Evolutionary conservation across 2,113 vertebrate genomes (phyloP).

Genomic region (Anarhynchus alexandrinus): DNA sequence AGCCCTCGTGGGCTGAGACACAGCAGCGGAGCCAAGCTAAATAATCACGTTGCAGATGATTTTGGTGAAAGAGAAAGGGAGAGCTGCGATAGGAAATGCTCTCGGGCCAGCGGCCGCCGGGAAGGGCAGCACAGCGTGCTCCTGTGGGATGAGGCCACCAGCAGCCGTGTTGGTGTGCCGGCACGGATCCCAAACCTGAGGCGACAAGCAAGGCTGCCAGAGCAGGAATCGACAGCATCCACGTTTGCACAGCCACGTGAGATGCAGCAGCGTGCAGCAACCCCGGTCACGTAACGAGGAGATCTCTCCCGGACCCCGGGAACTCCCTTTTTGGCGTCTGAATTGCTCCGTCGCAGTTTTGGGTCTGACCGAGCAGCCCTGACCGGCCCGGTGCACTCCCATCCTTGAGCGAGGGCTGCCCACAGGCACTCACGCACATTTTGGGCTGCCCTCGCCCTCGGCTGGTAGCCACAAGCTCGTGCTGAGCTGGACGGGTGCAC

Average conservation of each 20-base stretch:
- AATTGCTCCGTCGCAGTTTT: background rate
- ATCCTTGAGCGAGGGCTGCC: background rate
- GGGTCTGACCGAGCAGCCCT: background rate
- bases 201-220: too few species aligned
- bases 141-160: background rate
- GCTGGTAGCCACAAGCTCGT: background rate
- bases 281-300: background rate
- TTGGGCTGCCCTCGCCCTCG: background rate
- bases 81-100: background rate
- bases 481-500: background rate
- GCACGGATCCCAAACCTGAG: background rate
- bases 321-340: background rate
- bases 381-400: fast-evolving
- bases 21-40: background rate
- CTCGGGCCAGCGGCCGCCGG: background rate
- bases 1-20: background rate
- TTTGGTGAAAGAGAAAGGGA: background rate
- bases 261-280: background rate
- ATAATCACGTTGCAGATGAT: background rate
- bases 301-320: background rate
- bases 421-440: background rate
- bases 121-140: background rate
- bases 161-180: background rate
- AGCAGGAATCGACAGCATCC: background rate
- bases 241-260: background rate